Base-by-base conservation (phyloP, 2,797 vertebrate genomes). In the Sparidentex hasta region DNA sequence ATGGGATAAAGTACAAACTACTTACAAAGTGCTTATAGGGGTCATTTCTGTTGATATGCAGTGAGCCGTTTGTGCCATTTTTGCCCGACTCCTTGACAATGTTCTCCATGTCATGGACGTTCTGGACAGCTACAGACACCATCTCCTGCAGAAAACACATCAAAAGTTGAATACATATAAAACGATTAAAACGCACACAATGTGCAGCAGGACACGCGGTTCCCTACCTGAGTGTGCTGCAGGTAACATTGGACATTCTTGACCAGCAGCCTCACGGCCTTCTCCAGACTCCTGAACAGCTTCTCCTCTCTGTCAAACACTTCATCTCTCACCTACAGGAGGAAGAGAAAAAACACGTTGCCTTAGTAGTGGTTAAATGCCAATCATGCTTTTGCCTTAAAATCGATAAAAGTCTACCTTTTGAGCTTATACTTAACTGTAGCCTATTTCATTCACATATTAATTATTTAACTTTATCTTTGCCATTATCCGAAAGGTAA, bases 241-340 rank as follows among this genome's bases (percentile, higher is more conserved):
- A 95, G 93, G 79, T 95, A 98, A 74, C 90, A 93, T 0, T 95
- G 95, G 77, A 97, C 90, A 59, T 98, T 98, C 94, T 97, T 99
- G 73, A 96, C 90, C 23, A 97, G 96, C 46, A 92, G 93, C 87
- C 96, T 96, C 74, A 97, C 96, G 0, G 96, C 96, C 93, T 99
- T 99, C 92, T 99, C 98, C 85, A 99, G 93, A 81, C 93, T 94
- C 81, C 97, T 95, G 86, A 99, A 99, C 43, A 97, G 78, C 75
- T 98, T 99, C 88, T 99, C 98, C 87, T 98, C 97, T 82, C 91
- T 95, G 59, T 99, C 96, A 86, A 99, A 99, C 20, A 94, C 94
- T 91, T 95, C 95, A 83, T 99, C 98, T 95, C 96, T 98, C 71
- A 99, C 97, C 98, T 99, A 76, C 75, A 95, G 50, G 89, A 25